phyloP scores from a whole-genome alignment of 2,113 vertebrate genomes.

The Verasper variegatus region DNA sequence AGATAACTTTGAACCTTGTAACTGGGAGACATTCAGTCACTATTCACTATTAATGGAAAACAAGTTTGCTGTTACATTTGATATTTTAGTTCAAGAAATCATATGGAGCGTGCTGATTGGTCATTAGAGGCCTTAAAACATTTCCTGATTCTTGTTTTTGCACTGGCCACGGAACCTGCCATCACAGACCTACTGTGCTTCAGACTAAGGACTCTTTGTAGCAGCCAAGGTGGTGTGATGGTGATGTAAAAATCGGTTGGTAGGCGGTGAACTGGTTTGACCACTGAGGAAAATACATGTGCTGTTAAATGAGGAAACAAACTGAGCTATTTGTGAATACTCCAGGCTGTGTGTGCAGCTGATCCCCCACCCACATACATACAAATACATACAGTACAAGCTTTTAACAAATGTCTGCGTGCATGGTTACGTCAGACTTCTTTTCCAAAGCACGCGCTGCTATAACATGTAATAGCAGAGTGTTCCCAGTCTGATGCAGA shows the following conservation, averaged over 20 bases:
- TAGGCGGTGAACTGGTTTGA: conserved; percentile 36
- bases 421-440: neutral
- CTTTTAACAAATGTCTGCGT: neutral
- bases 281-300: conserved; percentile 39
- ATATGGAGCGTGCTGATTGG: conserved; percentile 18
- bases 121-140: neutral
- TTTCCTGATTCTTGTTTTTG: neutral
- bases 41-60: neutral
- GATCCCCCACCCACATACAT: conserved; percentile 33
- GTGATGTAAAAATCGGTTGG: conserved; percentile 46
- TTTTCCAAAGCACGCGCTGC: conserved; percentile 22
- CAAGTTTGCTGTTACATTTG: neutral
- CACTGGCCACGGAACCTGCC: neutral
- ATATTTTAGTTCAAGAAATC: no score
- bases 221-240: conserved; percentile 50
- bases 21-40: neutral
- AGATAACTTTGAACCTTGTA: neutral
- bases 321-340: conserved; percentile 43
- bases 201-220: conserved; percentile 75
- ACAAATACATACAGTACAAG: neutral
- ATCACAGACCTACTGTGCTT: conserved; percentile 38
- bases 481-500: neutral
- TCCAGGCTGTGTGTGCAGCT: conserved; percentile 4
- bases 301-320: conserved; percentile 22
- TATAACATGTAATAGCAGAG: neutral